A percentile compares a stretch with the other conserved stretches of the same genome.
Conservation (phyloP, 2,113 vertebrate genomes). For the Pyxicephalus adspersus region DNA sequence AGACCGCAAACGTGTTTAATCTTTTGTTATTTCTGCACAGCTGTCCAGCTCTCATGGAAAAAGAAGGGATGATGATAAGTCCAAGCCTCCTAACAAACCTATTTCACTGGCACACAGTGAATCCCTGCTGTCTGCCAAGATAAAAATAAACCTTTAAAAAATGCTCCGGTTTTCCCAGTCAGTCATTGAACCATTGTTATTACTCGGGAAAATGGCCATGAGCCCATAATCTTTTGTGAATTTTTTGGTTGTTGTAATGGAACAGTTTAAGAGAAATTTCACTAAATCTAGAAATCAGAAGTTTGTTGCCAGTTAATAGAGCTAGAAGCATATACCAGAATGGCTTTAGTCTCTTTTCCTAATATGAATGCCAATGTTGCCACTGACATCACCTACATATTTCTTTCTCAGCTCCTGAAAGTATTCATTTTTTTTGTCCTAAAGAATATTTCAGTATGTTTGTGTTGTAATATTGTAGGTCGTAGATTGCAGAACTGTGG, state of each 20-base stretch:
- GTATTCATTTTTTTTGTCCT: background rate
- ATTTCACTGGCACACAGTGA: conserved; percentile 11
- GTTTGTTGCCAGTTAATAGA: conserved; percentile 44
- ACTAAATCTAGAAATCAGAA: conserved; percentile 27
- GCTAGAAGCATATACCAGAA: conserved; percentile 36
- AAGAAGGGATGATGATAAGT: conserved; percentile 30
- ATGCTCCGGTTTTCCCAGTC: conserved; percentile 31
- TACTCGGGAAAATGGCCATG: conserved; percentile 15
- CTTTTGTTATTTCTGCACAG: conserved; percentile 1
- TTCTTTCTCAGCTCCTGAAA: conserved; percentile 4
- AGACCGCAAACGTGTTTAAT: background rate
- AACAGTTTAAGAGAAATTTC: conserved; percentile 18
- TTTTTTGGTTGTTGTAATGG: conserved; percentile 49
- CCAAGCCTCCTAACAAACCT: background rate
- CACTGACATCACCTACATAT: conserved; percentile 33
- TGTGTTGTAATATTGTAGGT: too few species aligned
- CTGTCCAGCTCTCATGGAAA: conserved; percentile 6
- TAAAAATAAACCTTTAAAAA: conserved; percentile 50
- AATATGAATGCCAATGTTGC: conserved; percentile 43
- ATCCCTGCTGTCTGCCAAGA: conserved; percentile 9
- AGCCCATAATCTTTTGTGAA: conserved; percentile 22
- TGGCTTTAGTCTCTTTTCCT: conserved; percentile 49
- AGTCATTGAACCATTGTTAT: conserved; percentile 20
- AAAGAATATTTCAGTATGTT: background rate
- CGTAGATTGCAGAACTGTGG: too few species aligned